These are phyloP conservation scores for Dunckerocampus dactyliophorus DNA, from an alignment of 2,113 vertebrate species.

Conservation along the genomic window DNA sequence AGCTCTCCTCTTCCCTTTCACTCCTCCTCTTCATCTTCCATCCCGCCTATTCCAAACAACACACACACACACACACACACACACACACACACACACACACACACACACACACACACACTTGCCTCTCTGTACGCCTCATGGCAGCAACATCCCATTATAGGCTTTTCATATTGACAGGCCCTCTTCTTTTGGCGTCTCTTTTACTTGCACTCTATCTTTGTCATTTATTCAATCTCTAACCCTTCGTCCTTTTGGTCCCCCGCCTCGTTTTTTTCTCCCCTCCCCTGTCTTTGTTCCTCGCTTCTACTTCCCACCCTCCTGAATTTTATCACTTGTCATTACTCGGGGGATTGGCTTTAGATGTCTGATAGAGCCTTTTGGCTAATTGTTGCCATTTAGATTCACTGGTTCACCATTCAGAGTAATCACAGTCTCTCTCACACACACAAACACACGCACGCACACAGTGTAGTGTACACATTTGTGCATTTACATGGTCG, in stretches of 20 bases:
- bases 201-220: constrained; percentile 25
- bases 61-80: no score
- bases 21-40: constrained; percentile 48
- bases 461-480: constrained; percentile 24
- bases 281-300: constrained; percentile 32
- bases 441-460: constrained; percentile 26
- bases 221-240: constrained; percentile 28
- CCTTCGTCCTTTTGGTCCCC: constrained; percentile 8
- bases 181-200: constrained; percentile 40
- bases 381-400: constrained; percentile 78
- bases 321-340: constrained; percentile 74
- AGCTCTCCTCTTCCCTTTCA: constrained; percentile 52
- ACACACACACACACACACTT: constrained; percentile 15
- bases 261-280: constrained; percentile 8
- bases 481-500: constrained; percentile 42
- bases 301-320: constrained; percentile 30
- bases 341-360: constrained; percentile 71
- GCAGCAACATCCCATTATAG: constrained; percentile 42
- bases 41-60: background rate
- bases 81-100: no score
- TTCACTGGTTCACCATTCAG: constrained; percentile 71
- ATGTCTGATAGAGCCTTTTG: constrained; percentile 72
- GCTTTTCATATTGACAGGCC: constrained; percentile 44
- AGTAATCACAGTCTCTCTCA: constrained; percentile 47
- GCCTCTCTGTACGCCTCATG: constrained; percentile 24